Conservation (phyloP, 2,113 vertebrate species). For the Nannobrachium achirus region DNA sequence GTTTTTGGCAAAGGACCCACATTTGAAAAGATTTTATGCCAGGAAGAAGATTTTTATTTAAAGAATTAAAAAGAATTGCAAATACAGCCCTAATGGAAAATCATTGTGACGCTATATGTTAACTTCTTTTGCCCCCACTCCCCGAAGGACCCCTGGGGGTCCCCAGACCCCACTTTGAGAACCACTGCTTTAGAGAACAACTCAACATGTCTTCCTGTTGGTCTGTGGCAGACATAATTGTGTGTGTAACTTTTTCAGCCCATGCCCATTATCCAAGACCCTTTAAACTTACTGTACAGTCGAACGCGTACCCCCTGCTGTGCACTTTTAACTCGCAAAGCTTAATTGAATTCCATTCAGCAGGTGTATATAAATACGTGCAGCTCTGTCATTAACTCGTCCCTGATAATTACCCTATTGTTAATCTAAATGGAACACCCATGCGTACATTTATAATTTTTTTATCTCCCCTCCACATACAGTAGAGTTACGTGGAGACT, state of each 20-base stretch:
- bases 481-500: slow-evolving; percentile 17
- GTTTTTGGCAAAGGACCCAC: no score
- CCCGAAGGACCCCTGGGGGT: no score
- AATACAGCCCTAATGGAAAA: no score
- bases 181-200: no score
- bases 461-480: slow-evolving; percentile 42
- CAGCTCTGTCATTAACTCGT: slow-evolving; percentile 48
- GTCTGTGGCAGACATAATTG: no score
- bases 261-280: slow-evolving; percentile 13
- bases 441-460: slow-evolving; percentile 49
- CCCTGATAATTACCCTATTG: slow-evolving; percentile 57
- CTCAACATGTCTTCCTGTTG: no score
- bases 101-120: no score
- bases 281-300: background rate
- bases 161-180: no score
- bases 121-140: no score
- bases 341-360: slow-evolving; percentile 54
- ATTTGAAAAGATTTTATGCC: no score
- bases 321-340: slow-evolving; percentile 44
- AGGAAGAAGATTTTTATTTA: no score
- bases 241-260: background rate
- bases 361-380: slow-evolving; percentile 39
- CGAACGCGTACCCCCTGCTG: slow-evolving; percentile 11
- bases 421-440: slow-evolving; percentile 57
- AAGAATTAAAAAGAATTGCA: no score